Percentiles rank a stretch among this genome's conserved stretches.
Conservation (phyloP, 2,888 invertebrate genomes). For the Troides helena region DNA sequence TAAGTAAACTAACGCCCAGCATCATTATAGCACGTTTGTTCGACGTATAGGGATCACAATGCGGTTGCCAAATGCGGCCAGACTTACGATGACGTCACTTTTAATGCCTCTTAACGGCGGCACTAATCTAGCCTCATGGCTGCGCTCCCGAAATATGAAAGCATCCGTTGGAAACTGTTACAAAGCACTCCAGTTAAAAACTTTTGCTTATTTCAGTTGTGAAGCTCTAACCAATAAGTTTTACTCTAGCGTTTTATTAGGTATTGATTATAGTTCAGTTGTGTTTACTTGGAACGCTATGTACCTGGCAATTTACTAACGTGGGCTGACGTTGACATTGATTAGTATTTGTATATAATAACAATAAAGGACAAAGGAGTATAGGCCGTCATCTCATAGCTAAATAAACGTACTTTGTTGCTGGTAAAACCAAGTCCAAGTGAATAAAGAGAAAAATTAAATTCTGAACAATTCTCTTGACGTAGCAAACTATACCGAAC, state of each 20-base stretch:
- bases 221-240: background rate
- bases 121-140: conserved; percentile 60
- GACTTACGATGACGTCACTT: conserved; percentile 68
- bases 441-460: too few species aligned
- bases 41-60: conserved; percentile 75
- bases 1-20: conserved; percentile 33
- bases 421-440: too few species aligned
- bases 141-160: conserved; percentile 49
- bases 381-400: too few species aligned
- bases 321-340: too few species aligned
- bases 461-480: too few species aligned
- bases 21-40: conserved; percentile 72
- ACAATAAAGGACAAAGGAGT: too few species aligned
- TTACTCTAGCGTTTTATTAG: background rate
- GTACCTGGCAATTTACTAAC: too few species aligned
- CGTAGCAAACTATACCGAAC: too few species aligned
- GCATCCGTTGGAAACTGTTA: conserved; percentile 43
- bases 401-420: too few species aligned
- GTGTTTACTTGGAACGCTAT: too few species aligned
- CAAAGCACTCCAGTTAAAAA: conserved; percentile 31
- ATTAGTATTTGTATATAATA: too few species aligned
- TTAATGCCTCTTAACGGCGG: conserved; percentile 60
- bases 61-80: conserved; percentile 70
- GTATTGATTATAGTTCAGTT: too few species aligned
- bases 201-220: conserved; percentile 32